Evolutionary conservation across 2,113 vertebrate species (phyloP).

Genomic region (Alethe castanea): DNA sequence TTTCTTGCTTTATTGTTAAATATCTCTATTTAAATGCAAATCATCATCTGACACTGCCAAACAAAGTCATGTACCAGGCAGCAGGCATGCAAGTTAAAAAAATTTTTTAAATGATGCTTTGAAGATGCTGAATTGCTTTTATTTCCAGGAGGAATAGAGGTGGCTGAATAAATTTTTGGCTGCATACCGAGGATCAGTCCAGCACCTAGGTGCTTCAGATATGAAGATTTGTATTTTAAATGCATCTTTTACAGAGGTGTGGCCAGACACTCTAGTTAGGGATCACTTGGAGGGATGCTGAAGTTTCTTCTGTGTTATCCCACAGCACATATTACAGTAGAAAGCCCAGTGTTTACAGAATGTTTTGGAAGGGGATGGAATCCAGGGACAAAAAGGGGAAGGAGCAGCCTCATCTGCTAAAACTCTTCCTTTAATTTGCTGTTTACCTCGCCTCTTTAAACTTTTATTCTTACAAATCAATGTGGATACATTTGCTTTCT

Average conservation of each 20-base stretch:
- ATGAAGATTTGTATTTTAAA: not conserved
- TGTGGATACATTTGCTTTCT: constrained; percentile 63
- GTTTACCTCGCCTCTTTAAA: constrained; percentile 51
- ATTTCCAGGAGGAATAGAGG: not conserved
- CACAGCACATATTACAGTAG: not conserved
- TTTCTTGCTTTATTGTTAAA: constrained; percentile 28
- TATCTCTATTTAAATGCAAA: constrained; percentile 60
- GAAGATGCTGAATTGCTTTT: not conserved
- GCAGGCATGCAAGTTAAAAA: not conserved
- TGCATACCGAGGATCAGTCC: not conserved
- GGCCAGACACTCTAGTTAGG: not conserved
- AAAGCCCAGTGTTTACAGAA: not conserved
- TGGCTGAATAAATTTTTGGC: not conserved
- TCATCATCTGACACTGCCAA: constrained; percentile 34
- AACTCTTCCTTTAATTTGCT: constrained; percentile 17
- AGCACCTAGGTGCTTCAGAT: not conserved
- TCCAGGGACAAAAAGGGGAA: not conserved
- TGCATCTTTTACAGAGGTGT: not conserved
- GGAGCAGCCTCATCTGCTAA: not conserved
- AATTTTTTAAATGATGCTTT: not conserved
- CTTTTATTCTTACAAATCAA: constrained; percentile 61
- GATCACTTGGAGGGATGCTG: not conserved
- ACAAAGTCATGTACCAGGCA: constrained; percentile 22
- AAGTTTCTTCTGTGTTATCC: not conserved
- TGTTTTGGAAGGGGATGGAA: not conserved